phyloP scores from a whole-genome alignment of 2,888 invertebrate species.

The Chelonus formosanus region DNA sequence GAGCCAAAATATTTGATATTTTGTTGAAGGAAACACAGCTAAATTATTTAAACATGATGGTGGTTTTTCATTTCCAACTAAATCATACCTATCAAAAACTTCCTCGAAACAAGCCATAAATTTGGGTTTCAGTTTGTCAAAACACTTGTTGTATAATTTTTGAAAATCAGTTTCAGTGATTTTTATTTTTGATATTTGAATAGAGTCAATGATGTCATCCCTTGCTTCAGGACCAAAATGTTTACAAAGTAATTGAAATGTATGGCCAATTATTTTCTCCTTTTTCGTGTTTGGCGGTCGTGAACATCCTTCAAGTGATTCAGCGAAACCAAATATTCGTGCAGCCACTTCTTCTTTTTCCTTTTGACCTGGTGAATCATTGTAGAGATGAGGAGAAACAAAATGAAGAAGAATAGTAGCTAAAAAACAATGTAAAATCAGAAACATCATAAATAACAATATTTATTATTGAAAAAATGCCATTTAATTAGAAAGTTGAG shows the following conservation, averaged over 20 bases:
- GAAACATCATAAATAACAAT: too few relatives aligned
- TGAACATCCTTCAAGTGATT: constrained; percentile 20
- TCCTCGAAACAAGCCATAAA: constrained; percentile 34
- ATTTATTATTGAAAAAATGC: too few relatives aligned
- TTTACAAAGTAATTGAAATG: constrained; percentile 22
- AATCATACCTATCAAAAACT: constrained; percentile 34
- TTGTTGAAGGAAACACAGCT: constrained; percentile 19
- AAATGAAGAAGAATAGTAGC: too few relatives aligned
- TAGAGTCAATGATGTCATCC: constrained; percentile 21
- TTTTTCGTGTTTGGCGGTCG: constrained; percentile 18
- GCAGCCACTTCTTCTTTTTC: neutral
- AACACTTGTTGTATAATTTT: constrained; percentile 18
- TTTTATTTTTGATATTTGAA: neutral
- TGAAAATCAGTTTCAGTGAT: constrained; percentile 12
- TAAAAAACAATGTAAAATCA: too few relatives aligned
- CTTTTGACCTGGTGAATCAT: constrained; percentile 20
- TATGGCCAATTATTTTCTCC: constrained; percentile 31
- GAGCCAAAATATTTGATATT: constrained; percentile 27
- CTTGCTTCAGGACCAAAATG: constrained; percentile 32
- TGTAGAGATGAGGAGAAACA: too few relatives aligned
- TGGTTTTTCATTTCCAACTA: constrained; percentile 24
- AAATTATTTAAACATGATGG: constrained; percentile 33
- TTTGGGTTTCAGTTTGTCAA: constrained; percentile 34
- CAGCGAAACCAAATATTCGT: constrained; percentile 21
- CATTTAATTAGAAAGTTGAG: too few relatives aligned